Evolutionary conservation across 1,140 invertebrate species (phyloP), one percentile per base, ranked within the genome.

Genomic region (Mizuhopecten yessoensis): DNA sequence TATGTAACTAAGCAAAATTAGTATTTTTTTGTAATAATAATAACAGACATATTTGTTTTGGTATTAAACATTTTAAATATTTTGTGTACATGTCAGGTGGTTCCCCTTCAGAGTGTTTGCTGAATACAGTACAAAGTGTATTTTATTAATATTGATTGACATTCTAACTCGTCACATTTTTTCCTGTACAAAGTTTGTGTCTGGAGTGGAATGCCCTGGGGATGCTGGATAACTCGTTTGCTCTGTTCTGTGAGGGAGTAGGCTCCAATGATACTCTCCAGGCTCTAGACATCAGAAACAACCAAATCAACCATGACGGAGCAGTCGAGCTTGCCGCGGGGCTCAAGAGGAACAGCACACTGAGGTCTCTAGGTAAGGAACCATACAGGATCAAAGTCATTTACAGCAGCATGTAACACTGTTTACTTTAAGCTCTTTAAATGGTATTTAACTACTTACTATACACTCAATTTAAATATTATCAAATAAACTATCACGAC

Each of bases 161-260:
- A 13, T 0, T 39, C 10, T 29, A 45, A 36, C 34, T 88, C 17
- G 33, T 45, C 39, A 39, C n/a, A 88, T 11, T 42, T 45, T 92
- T 88, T 87, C 87, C 86, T 45, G 42, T 45, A 93, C 92, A 45
- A 93, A 96, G 96, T 88, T 75, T 96, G 34, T 96, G 96, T 89
- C 90, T 96, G 34, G 96, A 96, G 92, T 96, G 96, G 96, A 96
- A 96, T 95, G 94, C 94, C n/a, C 34, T 96, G 33, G 96, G 96
- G 0, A 95, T 96, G 94, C 91, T 96, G 36, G 96, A 96, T n/a
- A 95, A 93, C 45, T 94, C 96, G 0, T 96, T 96, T 94, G 92
- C 94, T 34, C 91, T 95, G 88, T 96, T 96, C 91, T 96, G 96
- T 95, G 96, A 96, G 88, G 96, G 96, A 13, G 75, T 96, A 0